phyloP scores from a whole-genome alignment of 2,888 invertebrate species.

The Didymodactylos carnosus region DNA sequence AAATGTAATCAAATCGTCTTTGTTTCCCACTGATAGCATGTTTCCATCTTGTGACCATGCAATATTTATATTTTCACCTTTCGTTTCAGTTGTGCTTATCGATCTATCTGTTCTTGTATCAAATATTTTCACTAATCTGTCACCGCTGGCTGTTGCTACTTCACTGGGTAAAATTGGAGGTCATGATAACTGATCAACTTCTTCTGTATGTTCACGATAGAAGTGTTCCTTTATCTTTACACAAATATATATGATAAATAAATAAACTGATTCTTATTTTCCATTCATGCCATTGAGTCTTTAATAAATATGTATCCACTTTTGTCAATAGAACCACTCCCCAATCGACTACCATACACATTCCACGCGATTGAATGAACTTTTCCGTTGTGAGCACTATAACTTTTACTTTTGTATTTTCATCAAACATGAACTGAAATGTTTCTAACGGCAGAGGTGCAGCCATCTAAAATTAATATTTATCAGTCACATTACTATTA shows the following conservation, averaged over 20 bases:
- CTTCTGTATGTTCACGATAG: slow-evolving; percentile 78
- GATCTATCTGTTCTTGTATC: slow-evolving; percentile 74
- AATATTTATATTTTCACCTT: slow-evolving; percentile 87
- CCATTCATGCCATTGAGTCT: slow-evolving; percentile 53
- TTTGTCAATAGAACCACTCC: slow-evolving; percentile 88
- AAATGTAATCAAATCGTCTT: slow-evolving; percentile 85
- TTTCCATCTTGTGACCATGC: slow-evolving; percentile 94
- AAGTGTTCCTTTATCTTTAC: slow-evolving; percentile 51
- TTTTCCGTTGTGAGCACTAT: slow-evolving; percentile 40
- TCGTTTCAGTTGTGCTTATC: slow-evolving; percentile 65
- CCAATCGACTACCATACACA: slow-evolving; percentile 69
- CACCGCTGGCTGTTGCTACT: slow-evolving; percentile 83
- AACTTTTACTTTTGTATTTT: slow-evolving; percentile 10
- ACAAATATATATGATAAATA: background rate
- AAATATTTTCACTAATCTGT: slow-evolving; percentile 91
- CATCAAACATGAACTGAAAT: background rate
- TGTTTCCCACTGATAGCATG: slow-evolving; percentile 90
- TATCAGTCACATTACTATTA: no score
- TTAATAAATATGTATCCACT: slow-evolving; percentile 73
- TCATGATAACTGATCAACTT: slow-evolving; percentile 92
- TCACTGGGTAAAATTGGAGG: slow-evolving; percentile 74
- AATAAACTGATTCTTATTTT: background rate
- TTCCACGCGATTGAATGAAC: slow-evolving; percentile 95
- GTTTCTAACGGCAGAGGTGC: background rate
- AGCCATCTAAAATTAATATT: no score